Evolutionary conservation across 2,888 invertebrate genomes (phyloP).

Genomic region (Pelosia muscerda): DNA sequence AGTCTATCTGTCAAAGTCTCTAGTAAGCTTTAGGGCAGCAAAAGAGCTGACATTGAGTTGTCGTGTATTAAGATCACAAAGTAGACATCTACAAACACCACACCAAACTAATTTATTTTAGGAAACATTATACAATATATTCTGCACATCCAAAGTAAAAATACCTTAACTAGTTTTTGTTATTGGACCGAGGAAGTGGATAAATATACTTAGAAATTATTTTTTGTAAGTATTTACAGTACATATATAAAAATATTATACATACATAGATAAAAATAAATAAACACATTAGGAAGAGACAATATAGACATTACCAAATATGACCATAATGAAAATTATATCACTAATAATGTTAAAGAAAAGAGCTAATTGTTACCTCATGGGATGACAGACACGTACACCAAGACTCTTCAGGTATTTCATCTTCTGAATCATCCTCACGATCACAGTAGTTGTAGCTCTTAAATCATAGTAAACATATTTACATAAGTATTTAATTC

Average conservation of each 20-base stretch:
- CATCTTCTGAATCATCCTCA: constrained; percentile 81
- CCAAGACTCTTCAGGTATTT: constrained; percentile 72
- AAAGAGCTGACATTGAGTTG: background rate
- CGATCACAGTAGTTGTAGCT: constrained; percentile 69
- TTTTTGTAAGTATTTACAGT: too few species aligned
- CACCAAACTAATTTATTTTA: background rate
- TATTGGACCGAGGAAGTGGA: too few species aligned
- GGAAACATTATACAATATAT: too few species aligned
- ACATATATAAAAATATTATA: too few species aligned
- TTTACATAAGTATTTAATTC: background rate
- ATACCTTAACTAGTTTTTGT: too few species aligned
- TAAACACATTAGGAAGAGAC: background rate
- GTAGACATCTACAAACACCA: background rate
- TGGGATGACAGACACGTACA: constrained; percentile 82
- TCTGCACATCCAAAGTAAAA: too few species aligned
- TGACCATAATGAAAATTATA: too few species aligned
- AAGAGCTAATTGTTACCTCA: constrained; percentile 60
- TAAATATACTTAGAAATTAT: too few species aligned
- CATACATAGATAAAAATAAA: too few species aligned
- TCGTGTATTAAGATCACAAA: background rate
- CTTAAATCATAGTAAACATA: constrained; percentile 58
- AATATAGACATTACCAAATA: background rate
- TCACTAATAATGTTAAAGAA: background rate
- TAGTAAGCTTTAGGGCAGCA: background rate
- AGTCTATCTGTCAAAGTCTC: background rate